phyloP scores from a whole-genome alignment of 2,113 vertebrate genomes.

The Propithecus coquereli region DNA sequence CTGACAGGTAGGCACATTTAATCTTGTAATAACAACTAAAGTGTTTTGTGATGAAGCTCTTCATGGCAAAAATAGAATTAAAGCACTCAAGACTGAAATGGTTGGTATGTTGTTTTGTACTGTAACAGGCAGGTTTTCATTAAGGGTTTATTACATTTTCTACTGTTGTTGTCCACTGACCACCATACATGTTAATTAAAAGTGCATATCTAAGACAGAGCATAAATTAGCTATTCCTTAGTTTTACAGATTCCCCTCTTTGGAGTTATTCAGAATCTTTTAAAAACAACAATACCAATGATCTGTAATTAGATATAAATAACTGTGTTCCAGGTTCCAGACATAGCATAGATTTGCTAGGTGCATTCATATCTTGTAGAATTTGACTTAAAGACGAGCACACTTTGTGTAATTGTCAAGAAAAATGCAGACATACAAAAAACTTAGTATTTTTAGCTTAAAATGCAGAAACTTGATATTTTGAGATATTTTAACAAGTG shows the following conservation, averaged over 20 bases:
- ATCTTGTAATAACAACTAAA: constrained; percentile 49
- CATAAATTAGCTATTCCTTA: neutral
- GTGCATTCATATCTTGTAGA: neutral
- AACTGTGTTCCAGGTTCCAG: neutral
- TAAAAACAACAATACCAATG: neutral
- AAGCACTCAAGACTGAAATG: constrained; percentile 74
- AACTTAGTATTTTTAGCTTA: neutral
- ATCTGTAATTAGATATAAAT: neutral
- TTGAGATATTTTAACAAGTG: neutral
- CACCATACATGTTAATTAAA: neutral
- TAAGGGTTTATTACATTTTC: constrained; percentile 46
- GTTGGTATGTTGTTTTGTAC: constrained; percentile 70
- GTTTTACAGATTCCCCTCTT: neutral
- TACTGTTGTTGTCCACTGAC: constrained; percentile 21
- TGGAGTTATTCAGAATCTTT: neutral
- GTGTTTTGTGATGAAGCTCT: constrained; percentile 67
- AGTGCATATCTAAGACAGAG: neutral
- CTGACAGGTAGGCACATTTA: constrained; percentile 77
- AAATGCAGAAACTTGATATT: neutral
- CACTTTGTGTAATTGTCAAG: neutral
- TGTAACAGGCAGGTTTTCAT: constrained; percentile 73
- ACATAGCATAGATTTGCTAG: neutral
- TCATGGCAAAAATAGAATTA: constrained; percentile 73
- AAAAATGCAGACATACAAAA: neutral
- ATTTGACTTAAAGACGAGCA: neutral